A percentile compares a stretch with the other conserved stretches of the same genome.
Conservation (phyloP, 2,113 vertebrate genomes). For the Erythrolamprus reginae region DNA sequence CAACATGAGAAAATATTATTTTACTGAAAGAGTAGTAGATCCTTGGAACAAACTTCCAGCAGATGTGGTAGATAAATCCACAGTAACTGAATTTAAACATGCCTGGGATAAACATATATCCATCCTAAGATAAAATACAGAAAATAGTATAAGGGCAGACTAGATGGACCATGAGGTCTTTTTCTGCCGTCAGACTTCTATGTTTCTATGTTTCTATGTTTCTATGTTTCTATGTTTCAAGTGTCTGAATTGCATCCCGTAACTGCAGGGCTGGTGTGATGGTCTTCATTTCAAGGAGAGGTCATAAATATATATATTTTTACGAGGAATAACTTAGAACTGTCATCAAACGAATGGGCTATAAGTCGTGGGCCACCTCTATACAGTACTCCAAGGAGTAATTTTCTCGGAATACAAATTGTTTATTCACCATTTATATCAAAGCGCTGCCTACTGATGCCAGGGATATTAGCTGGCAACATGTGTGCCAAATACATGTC, state of each 20-base stretch:
- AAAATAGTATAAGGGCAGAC: no score
- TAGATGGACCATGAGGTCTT: no score
- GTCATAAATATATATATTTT: background rate
- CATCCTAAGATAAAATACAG: no score
- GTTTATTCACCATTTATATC: background rate
- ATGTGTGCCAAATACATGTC: background rate
- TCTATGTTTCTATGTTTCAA: no score
- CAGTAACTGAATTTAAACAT: no score
- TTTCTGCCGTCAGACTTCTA: no score
- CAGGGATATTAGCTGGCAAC: background rate
- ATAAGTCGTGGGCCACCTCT: background rate
- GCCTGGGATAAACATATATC: no score
- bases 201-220: no score
- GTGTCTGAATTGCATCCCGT: background rate
- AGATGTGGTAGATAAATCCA: no score
- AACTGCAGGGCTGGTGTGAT: background rate
- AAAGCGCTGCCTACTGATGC: background rate
- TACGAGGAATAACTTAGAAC: background rate
- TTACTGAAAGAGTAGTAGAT: no score
- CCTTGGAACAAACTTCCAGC: no score
- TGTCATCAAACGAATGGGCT: background rate
- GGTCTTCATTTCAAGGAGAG: background rate
- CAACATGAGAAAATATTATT: no score
- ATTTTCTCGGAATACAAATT: background rate
- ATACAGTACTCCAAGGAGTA: background rate